A percentile compares a stretch with the other conserved stretches of the same genome.
Conservation (phyloP, 2,797 vertebrate genomes). For the Erethizon dorsatum region DNA sequence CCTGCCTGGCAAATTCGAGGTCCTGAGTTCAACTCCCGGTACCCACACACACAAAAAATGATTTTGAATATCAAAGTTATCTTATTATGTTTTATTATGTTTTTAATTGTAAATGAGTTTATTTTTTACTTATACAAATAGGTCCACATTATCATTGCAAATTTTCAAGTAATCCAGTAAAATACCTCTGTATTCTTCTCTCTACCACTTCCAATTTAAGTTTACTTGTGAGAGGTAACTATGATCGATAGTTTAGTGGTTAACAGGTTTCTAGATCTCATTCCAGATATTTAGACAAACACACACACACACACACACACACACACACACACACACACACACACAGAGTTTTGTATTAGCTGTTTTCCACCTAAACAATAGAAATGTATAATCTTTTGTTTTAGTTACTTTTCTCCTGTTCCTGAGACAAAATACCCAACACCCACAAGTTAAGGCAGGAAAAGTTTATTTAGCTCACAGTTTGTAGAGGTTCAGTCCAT, state of each 20-base stretch:
- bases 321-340: neutral
- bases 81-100: neutral
- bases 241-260: neutral
- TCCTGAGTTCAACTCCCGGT: too few relatives aligned
- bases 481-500: too few relatives aligned
- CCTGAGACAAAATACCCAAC: too few relatives aligned
- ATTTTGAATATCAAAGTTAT: neutral
- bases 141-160: neutral
- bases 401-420: too few relatives aligned
- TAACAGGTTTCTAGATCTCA: neutral
- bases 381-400: neutral
- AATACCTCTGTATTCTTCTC: neutral
- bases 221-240: neutral
- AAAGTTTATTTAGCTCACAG: too few relatives aligned
- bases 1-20: too few relatives aligned
- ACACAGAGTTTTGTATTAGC: neutral
- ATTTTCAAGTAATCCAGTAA: neutral
- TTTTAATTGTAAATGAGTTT: neutral
- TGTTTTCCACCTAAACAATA: neutral
- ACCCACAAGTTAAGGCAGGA: too few relatives aligned
- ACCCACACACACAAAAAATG: too few relatives aligned
- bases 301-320: neutral
- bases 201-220: neutral
- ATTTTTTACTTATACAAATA: neutral
- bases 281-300: neutral